These are phyloP conservation scores for Scaptomyza cyrtandrae DNA, from an alignment of 2,888 invertebrate genomes.

Conservation along the genomic window DNA sequence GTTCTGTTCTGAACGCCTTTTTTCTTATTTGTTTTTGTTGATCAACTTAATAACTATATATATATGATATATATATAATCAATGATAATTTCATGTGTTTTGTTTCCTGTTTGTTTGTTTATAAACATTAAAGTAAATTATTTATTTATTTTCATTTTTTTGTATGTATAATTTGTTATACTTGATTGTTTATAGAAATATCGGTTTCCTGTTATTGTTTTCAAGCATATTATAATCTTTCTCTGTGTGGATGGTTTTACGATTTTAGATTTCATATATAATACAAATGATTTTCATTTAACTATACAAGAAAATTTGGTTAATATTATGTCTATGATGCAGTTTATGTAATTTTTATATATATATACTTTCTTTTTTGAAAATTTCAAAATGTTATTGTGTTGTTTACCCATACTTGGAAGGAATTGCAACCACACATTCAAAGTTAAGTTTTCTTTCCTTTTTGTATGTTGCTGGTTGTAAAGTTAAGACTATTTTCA, in stretches of 20 bases:
- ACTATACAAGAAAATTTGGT: slow-evolving; percentile 76
- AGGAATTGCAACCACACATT: slow-evolving; percentile 66
- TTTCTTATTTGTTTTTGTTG: background rate
- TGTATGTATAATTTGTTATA: too few relatives aligned
- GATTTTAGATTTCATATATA: slow-evolving; percentile 64
- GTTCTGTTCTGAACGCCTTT: slow-evolving; percentile 43
- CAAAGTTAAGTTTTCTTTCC: slow-evolving; percentile 46
- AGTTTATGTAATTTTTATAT: background rate
- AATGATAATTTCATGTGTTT: too few relatives aligned
- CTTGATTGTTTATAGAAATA: slow-evolving; percentile 61
- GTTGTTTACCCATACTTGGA: slow-evolving; percentile 51
- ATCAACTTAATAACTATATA: too few relatives aligned
- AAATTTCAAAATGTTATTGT: slow-evolving; percentile 52
- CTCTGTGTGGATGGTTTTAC: slow-evolving; percentile 24
- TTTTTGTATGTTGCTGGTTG: slow-evolving; percentile 7
- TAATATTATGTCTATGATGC: too few relatives aligned
- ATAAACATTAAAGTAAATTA: too few relatives aligned
- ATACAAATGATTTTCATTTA: slow-evolving; percentile 74
- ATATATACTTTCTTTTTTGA: slow-evolving; percentile 37
- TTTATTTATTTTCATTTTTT: too few relatives aligned
- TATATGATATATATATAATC: too few relatives aligned
- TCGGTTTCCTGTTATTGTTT: slow-evolving; percentile 42
- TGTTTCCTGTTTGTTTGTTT: too few relatives aligned
- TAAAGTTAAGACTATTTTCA: too few relatives aligned
- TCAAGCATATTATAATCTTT: slow-evolving; percentile 40